A percentile compares a stretch with the other conserved stretches of the same genome.
phyloP scores from a whole-genome alignment of 2,113 vertebrate genomes.

The Pelmatolapia mariae region DNA sequence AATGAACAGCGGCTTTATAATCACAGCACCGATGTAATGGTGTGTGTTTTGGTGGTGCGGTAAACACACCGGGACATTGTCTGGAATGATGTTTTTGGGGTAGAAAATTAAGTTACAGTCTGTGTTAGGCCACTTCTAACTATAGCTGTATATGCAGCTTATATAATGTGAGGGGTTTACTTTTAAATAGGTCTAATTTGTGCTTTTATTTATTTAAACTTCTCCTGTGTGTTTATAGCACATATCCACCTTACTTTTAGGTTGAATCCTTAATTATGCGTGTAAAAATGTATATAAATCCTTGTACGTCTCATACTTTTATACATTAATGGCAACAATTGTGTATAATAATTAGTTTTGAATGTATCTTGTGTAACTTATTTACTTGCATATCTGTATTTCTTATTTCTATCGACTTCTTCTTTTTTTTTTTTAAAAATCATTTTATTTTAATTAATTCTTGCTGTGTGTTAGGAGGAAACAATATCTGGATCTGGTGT shows the following conservation, averaged over 20 bases:
- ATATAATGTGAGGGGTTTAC: background rate
- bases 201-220: background rate
- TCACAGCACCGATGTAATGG: constrained; percentile 39
- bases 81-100: constrained; percentile 17
- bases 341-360: background rate
- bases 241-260: background rate
- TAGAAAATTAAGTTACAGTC: background rate
- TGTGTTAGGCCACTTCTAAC: background rate
- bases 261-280: background rate
- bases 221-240: background rate
- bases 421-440: fast-evolving
- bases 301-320: background rate
- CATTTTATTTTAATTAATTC: background rate
- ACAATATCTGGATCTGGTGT: background rate
- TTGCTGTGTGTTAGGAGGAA: background rate
- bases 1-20: constrained; percentile 50
- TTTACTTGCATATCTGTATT: background rate
- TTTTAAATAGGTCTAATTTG: background rate
- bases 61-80: constrained; percentile 36
- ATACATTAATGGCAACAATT: background rate
- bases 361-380: background rate
- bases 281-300: background rate
- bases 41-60: background rate
- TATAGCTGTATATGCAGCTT: background rate
- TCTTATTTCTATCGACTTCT: background rate